Evolutionary conservation across 2,888 invertebrate species (phyloP).

Genomic region (Slavum lentiscoides): DNA sequence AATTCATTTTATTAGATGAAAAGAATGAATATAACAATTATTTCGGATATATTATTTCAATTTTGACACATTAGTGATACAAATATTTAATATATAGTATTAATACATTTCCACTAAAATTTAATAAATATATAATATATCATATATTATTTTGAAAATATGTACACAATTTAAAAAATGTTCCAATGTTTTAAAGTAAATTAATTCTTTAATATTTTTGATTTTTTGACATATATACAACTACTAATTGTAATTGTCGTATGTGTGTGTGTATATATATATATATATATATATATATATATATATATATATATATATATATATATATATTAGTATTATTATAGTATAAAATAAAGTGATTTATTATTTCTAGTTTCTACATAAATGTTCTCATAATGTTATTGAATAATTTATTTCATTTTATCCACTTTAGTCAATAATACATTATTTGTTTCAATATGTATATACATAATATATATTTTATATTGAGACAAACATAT

Average conservation of each 20-base stretch:
- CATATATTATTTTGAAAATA: slow-evolving; percentile 6
- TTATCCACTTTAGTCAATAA: neutral
- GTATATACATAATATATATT: slow-evolving; percentile 32
- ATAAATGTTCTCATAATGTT: neutral
- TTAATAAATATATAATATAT: neutral
- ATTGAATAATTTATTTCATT: slow-evolving; percentile 13
- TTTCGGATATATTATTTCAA: slow-evolving; percentile 7
- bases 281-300: neutral
- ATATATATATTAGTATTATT: neutral
- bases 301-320: neutral
- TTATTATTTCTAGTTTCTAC: neutral
- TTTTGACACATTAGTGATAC: slow-evolving; percentile 1
- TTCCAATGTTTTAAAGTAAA: neutral
- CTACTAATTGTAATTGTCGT: neutral
- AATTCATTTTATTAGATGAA: slow-evolving; percentile 11
- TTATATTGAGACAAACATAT: slow-evolving; percentile 23
- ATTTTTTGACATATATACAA: slow-evolving; percentile 7
- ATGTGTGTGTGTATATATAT: neutral
- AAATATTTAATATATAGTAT: slow-evolving; percentile 26
- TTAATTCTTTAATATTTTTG: neutral
- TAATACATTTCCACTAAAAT: slow-evolving; percentile 22
- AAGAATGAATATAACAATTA: slow-evolving; percentile 7
- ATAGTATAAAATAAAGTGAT: slow-evolving; percentile 1
- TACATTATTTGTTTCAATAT: neutral
- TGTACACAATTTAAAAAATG: slow-evolving; percentile 29